Base-by-base conservation (phyloP, 2,113 vertebrate species). In the Paratilapia polleni region DNA sequence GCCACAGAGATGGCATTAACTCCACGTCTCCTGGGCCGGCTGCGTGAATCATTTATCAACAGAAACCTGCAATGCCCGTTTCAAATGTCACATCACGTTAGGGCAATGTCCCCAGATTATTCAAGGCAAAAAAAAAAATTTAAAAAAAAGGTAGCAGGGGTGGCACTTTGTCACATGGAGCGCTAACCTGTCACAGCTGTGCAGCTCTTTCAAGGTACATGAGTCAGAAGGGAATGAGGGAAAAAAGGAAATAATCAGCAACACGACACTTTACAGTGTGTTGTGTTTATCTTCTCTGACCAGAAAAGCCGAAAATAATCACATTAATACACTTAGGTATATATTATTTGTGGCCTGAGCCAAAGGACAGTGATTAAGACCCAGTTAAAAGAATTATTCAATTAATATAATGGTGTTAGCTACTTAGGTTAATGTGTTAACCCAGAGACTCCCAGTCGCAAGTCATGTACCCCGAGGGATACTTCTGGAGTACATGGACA, bases 1-100 rank as follows among this genome's bases (percentile, higher is more conserved):
- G 94, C 96, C 94, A 95, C 96, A 94, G 95, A 94, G 94, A 95
- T 95, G 96, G 94, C 96, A 96, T 97, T 97, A 97, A 96, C 97
- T 96, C 95, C 95, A 94, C 93, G 96, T 96, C 95, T 89, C 95
- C 92, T 14, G 90, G 87, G 87, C 84, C 31, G 12, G 56, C 76
- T 1, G 84, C 87, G 83, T 96, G 90, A 95, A 96, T 96, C 94
- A 95, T 94, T 96, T 93, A 96, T 95, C 87, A 91, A 81, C 79
- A 61, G 63, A 91, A 93, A 92, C 93, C 93, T 94, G 93, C 81
- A 38, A 92, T 24, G 79, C 56, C 87, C 81, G 82, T 85, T 92
- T 90, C 90, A 83, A 75, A 91, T 91, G 95, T 95, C 94, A 91
- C 75, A 89, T 94, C 93, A 24, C 26, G 89, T 96, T 95, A 95